Evolutionary conservation across 2,113 vertebrate genomes (phyloP).

Genomic region (Centropristis striata): DNA sequence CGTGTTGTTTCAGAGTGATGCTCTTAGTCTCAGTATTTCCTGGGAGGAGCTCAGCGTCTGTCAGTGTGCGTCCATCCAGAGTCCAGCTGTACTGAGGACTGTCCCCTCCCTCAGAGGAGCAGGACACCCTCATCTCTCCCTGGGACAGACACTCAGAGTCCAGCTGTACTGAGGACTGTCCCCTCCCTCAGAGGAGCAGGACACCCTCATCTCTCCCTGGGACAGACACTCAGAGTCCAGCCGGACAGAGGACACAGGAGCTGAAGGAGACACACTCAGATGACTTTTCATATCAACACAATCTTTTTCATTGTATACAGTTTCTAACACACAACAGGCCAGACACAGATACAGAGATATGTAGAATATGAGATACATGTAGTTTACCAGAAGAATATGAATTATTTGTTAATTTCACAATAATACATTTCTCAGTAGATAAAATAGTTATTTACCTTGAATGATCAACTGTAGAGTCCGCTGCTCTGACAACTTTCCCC

Average conservation of each 20-base stretch:
- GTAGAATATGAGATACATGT: not conserved
- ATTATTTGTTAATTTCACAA: fast-evolving
- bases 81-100: constrained; percentile 70
- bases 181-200: constrained; percentile 62
- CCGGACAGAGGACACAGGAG: constrained; percentile 58
- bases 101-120: constrained; percentile 62
- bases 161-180: constrained; percentile 63
- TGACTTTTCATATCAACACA: not conserved
- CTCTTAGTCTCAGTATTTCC: constrained; percentile 6
- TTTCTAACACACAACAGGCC: not conserved
- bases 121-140: constrained; percentile 56
- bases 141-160: constrained; percentile 59
- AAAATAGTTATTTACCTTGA: constrained; percentile 51
- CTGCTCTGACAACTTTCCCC: fast-evolving
- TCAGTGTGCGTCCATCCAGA: constrained; percentile 53
- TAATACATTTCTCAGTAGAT: fast-evolving
- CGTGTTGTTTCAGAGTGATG: constrained; percentile 61
- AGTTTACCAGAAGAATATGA: not conserved
- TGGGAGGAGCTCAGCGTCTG: constrained; percentile 25
- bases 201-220: constrained; percentile 47
- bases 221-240: constrained; percentile 62
- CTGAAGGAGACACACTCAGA: constrained; percentile 44
- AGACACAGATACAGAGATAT: not conserved
- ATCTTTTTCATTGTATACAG: not conserved
- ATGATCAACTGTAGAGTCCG: constrained; percentile 18